phyloP scores from a whole-genome alignment of 2,888 invertebrate species.

The Microctonus brassicae region DNA sequence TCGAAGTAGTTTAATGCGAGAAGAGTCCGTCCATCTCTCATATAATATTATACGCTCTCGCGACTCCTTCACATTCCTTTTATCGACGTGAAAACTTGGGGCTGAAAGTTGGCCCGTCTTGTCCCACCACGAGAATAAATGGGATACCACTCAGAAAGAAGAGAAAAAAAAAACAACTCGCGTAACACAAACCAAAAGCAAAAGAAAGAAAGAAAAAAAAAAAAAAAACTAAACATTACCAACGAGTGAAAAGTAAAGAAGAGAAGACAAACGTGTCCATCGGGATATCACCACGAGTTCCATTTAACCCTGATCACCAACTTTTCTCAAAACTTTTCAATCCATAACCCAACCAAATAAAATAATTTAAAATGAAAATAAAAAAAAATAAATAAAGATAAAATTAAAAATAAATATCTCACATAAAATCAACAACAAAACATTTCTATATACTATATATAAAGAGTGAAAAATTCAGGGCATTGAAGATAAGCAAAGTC shows the following conservation, averaged over 20 bases:
- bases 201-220: not conserved
- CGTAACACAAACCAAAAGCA: not conserved
- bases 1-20: conserved; percentile 10
- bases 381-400: not conserved
- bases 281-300: conserved; percentile 5
- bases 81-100: conserved; percentile 29
- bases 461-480: not conserved
- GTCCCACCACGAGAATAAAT: conserved; percentile 24
- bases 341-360: not conserved
- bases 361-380: not conserved
- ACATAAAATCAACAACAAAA: not conserved
- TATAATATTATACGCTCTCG: not conserved
- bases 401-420: not conserved
- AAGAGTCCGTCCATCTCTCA: conserved; percentile 14
- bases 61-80: conserved; percentile 15
- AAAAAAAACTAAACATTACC: not conserved
- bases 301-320: conserved; percentile 7
- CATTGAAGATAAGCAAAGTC: not conserved
- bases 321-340: conserved; percentile 11
- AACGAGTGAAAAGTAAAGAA: not conserved
- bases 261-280: conserved; percentile 7
- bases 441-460: not conserved
- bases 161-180: not conserved
- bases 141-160: not conserved
- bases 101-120: conserved; percentile 30